phyloP scores from a whole-genome alignment of 2,113 vertebrate species.

The Lepus europaeus region DNA sequence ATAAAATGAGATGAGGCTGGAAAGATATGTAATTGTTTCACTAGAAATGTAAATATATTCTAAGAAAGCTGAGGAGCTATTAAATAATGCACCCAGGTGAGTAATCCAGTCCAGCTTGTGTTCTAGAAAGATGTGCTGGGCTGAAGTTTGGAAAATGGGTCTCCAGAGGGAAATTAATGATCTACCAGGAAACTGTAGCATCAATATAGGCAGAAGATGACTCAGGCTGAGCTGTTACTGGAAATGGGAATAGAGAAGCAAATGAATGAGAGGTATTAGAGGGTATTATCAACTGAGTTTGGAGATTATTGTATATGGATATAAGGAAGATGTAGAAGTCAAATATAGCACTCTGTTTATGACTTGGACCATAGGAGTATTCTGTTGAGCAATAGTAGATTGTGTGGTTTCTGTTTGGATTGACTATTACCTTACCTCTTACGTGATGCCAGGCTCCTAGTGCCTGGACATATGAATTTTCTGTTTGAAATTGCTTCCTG shows the following conservation, averaged over 20 bases:
- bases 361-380: not conserved
- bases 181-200: not conserved
- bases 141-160: constrained; percentile 17
- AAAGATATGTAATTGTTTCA: not conserved
- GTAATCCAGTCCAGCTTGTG: not conserved
- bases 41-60: constrained; percentile 31
- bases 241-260: not conserved
- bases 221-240: not conserved
- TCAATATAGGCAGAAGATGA: not conserved
- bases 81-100: constrained; percentile 24
- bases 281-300: not conserved
- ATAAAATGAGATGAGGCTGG: not conserved
- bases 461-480: not conserved
- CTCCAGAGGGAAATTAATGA: not conserved
- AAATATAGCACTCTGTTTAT: not conserved
- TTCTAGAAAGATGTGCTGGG: not conserved
- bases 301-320: not conserved
- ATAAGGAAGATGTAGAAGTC: not conserved
- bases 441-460: not conserved
- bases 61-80: not conserved
- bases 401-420: constrained; percentile 6
- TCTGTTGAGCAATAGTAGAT: not conserved
- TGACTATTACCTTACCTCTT: not conserved
- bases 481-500: not conserved
- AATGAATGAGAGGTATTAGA: not conserved